Base-by-base conservation (phyloP, 2,888 invertebrate species). In the Drymonia ruficornis region DNA sequence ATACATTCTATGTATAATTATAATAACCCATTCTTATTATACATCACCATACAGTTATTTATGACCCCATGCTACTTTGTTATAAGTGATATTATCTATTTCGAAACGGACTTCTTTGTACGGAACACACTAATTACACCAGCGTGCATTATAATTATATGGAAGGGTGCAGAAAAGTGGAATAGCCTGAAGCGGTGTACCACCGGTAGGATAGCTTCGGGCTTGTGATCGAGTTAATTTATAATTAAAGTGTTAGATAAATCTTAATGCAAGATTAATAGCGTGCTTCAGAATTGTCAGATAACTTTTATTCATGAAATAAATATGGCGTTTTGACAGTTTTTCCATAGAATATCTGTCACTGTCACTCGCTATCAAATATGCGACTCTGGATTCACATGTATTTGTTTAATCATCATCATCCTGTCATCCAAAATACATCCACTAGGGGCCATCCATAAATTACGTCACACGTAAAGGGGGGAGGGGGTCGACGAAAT, bases 101-200 rank as follows among this genome's bases (percentile, higher is more conserved):
- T 79, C 73, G 74, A 78, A 83, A 81, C 80, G 72, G 71, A 83
- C 84, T 85, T 84, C 85, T 82, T 84, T 84, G 80, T 84, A 63
- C 67, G 47, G 31, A 65, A 61, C 75, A 77, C 80, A 80, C 81
- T 86, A 83, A 89, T 87, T 84, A 86, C 70, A 67, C 58, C 70
- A 66, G 74, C 78, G 76, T 84, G 83, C 74, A 80, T 85, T 88
- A 85, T 89, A 91, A 91, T 89, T 89, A 85, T 78, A 88, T 75
- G 70, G 83, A 75, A 77, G 86, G 85, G 83, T 80, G 84, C 79
- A 82, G 83, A 79, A 83, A 81, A 78, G 74, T 74, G 72, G 71
- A 59, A 74, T 67, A 67, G 81, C 87, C 74, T 61, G 69, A 62
- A 84, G 85, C 84, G 54, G 50, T 60, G 53, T 49, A 50, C 59